Percentiles rank a stretch among this genome's conserved stretches.
Conservation (phyloP, 2,113 vertebrate genomes). For the Hippocampus barbouri region DNA sequence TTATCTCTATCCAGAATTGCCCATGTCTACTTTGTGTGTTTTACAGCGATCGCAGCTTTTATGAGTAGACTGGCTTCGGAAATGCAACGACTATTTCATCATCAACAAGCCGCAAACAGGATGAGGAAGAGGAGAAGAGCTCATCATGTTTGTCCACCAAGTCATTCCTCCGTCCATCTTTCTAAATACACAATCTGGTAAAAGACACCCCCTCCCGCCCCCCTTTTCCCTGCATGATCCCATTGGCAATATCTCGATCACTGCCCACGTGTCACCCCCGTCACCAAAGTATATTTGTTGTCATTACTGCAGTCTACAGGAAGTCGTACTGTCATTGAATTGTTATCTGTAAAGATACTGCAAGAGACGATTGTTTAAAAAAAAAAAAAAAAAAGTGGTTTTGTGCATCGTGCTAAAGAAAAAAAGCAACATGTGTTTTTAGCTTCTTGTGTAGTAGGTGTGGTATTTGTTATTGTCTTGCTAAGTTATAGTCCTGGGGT, state of each 20-base stretch:
- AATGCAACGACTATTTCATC: neutral
- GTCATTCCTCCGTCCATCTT: constrained; percentile 5
- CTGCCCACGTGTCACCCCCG: neutral
- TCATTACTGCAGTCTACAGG: constrained; percentile 33
- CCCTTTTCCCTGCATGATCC: constrained; percentile 54
- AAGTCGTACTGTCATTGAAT: constrained; percentile 44
- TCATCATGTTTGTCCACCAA: neutral
- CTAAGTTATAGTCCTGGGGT: constrained; percentile 16
- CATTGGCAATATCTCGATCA: constrained; percentile 14
- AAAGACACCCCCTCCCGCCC: constrained; percentile 2
- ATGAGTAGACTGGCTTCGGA: constrained; percentile 40
- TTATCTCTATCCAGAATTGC: neutral
- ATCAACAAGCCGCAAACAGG: neutral
- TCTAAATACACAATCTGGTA: constrained; percentile 16
- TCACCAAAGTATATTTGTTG: constrained; percentile 5
- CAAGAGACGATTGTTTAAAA: constrained; percentile 59
- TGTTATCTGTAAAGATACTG: constrained; percentile 51
- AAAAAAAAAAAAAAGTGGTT: constrained; percentile 34
- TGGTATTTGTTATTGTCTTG: constrained; percentile 46
- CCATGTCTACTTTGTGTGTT: constrained; percentile 1
- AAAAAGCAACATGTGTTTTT: constrained; percentile 43
- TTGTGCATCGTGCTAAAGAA: constrained; percentile 60
- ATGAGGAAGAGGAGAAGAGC: constrained; percentile 18
- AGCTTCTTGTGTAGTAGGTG: constrained; percentile 37
- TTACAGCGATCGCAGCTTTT: constrained; percentile 57